Evolutionary conservation across 2,113 vertebrate species (phyloP), one percentile per base, ranked within the genome.

Genomic region (Toxostoma redivivum): DNA sequence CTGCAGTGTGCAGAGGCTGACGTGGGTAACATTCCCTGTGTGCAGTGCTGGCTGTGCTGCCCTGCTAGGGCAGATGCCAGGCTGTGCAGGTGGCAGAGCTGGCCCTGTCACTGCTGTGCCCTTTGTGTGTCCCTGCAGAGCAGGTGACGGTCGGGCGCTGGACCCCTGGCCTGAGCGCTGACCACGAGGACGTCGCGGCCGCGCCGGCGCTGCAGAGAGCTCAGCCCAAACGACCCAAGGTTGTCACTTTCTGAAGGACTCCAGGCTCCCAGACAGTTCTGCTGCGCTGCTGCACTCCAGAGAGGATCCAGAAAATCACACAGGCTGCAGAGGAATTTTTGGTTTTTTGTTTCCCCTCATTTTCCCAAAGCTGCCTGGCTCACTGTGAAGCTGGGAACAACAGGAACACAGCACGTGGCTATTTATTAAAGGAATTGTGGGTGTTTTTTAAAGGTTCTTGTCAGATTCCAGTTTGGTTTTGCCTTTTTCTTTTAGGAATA

Each of bases 101-200:
- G 69, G 33, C 60, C 50, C 45, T 74, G 47, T 14, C 78, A 57
- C 47, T 22, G 45, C 58, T 67, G 20, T 35, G 3, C 1, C 44
- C 44, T 44, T 19, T 44, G 7, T 82, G 40, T 89, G 62, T 67
- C 64, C 86, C 33, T 45, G 40, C 97, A 99, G 99, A 98, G 23
- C 98, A 96, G 90, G 28, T 99, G 87, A 99, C 99, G 0, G 96
- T 99, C 35, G 97, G 98, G 48, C 99, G 99, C 95, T 97, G 99
- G 98, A 98, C 98, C 83, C 97, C 97, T 65, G 98, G 98, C 33
- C 99, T 99, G 98, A 99, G 99, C 6, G 99, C 99, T 0, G 99
- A 99, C 97, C 96, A 99, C 19, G 98, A 99, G 96, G 99, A 99
- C 10, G 87, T 98, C 15, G 66, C 96, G 28, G 97, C 98, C 30